A percentile compares a stretch with the other conserved stretches of the same genome.
Evolutionary conservation across 2,888 invertebrate genomes (phyloP).

Genomic region (Drosophila hawaiiensis): DNA sequence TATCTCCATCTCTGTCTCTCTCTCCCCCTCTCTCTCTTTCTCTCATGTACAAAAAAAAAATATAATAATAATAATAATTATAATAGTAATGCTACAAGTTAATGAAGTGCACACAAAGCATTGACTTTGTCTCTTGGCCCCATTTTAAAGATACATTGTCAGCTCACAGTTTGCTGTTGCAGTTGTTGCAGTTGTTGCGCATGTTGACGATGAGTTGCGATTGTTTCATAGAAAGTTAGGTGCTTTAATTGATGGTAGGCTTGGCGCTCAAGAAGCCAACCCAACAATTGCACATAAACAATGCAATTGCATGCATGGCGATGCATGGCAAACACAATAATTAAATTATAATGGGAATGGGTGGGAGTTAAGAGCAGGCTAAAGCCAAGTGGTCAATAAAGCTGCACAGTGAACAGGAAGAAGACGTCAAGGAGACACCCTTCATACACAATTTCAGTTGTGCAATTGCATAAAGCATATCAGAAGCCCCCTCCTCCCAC

Average conservation of each 20-base stretch:
- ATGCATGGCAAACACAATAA: conserved; percentile 33
- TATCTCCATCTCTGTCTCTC: fast-evolving
- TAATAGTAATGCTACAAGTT: not conserved
- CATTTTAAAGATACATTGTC: not conserved
- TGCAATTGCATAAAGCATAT: conserved; percentile 52
- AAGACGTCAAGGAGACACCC: conserved; percentile 7
- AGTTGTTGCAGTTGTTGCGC: not conserved
- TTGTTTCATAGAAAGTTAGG: conserved; percentile 73
- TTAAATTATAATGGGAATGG: not conserved
- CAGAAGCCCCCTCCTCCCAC: conserved; percentile 17
- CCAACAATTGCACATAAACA: conserved; percentile 11
- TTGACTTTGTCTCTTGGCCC: conserved; percentile 9
- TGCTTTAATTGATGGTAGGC: conserved; percentile 56
- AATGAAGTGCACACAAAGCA: not conserved
- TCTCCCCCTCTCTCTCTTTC: no score
- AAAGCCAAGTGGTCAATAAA: conserved; percentile 10
- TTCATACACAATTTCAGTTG: conserved; percentile 15
- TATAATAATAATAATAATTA: not conserved
- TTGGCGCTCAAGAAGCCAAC: conserved; percentile 4
- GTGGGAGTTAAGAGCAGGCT: conserved; percentile 35
- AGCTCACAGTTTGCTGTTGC: not conserved
- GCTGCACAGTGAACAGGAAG: not conserved
- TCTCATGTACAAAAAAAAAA: not conserved
- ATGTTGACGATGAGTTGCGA: conserved; percentile 22
- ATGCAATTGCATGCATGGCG: conserved; percentile 25